Conservation (phyloP, 2,888 invertebrate genomes). For the Suillia variegata region DNA sequence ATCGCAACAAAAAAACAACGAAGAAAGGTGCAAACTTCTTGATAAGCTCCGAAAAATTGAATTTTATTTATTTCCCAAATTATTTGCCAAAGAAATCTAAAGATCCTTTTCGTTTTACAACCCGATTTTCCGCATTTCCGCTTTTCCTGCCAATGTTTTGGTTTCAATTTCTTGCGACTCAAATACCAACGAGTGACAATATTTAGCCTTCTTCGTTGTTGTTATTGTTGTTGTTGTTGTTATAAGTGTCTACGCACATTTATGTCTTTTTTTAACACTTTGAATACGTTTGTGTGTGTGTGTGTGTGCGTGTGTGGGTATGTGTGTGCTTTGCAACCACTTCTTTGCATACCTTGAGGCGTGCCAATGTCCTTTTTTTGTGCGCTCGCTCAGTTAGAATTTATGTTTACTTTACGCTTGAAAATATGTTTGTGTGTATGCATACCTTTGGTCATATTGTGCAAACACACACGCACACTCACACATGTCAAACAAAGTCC, state of each 20-base stretch:
- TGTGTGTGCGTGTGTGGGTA: too few relatives aligned
- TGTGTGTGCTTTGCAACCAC: background rate
- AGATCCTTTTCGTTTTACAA: background rate
- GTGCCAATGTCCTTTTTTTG: background rate
- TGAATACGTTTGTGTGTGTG: background rate
- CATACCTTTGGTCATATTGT: constrained; percentile 1
- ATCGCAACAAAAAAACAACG: background rate
- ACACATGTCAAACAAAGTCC: background rate
- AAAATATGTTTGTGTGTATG: too few relatives aligned
- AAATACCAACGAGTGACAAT: background rate
- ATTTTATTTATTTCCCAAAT: constrained; percentile 9
- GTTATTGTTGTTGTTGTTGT: background rate
- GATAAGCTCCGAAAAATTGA: constrained; percentile 22
- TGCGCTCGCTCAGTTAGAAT: background rate
- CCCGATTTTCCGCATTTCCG: background rate
- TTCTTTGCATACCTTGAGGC: constrained; percentile 4
- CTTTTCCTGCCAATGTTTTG: background rate
- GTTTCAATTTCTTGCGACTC: background rate
- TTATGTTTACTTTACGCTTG: background rate
- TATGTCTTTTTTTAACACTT: background rate
- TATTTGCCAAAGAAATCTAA: background rate
- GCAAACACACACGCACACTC: background rate
- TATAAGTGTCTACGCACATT: background rate
- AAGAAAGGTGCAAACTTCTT: constrained; percentile 14
- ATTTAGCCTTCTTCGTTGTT: background rate